Conservation (phyloP, 2,113 vertebrate species). For the Alligator mississippiensis region DNA sequence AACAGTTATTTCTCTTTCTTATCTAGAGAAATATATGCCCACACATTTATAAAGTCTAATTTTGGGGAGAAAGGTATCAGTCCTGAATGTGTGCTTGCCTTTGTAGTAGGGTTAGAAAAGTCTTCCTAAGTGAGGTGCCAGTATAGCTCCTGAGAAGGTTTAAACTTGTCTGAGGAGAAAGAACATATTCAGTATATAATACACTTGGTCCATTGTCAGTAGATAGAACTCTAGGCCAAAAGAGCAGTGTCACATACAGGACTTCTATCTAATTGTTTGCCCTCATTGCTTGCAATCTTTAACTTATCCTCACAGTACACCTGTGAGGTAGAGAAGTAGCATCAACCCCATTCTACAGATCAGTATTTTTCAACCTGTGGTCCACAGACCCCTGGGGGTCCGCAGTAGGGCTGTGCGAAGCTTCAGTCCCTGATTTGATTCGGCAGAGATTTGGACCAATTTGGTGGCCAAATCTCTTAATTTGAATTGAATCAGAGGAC, state of each 20-base stretch:
- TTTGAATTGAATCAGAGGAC: too few species aligned
- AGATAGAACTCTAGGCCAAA: not conserved
- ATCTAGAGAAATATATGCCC: not conserved
- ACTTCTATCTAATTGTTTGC: not conserved
- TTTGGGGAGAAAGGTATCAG: not conserved
- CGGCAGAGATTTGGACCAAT: too few species aligned
- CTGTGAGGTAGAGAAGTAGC: not conserved
- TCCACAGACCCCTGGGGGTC: too few species aligned
- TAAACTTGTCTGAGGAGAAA: not conserved
- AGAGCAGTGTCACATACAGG: not conserved
- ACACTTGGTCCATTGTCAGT: not conserved
- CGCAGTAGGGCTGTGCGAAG: too few species aligned
- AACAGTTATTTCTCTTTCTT: not conserved
- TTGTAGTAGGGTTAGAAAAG: not conserved
- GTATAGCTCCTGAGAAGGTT: not conserved
- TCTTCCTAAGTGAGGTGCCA: not conserved
- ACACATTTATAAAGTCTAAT: not conserved
- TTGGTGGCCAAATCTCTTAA: too few species aligned
- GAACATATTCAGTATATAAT: not conserved
- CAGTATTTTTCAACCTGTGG: too few species aligned
- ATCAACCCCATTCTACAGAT: accelerated
- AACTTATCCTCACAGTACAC: not conserved
- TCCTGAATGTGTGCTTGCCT: not conserved
- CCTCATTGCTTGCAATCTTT: not conserved
- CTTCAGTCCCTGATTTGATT: too few species aligned